Percentiles rank a stretch among this genome's conserved stretches.
These are phyloP conservation scores for Coccyzus lansbergi DNA, from an alignment of 2,797 vertebrate species.

Conservation along the genomic window DNA sequence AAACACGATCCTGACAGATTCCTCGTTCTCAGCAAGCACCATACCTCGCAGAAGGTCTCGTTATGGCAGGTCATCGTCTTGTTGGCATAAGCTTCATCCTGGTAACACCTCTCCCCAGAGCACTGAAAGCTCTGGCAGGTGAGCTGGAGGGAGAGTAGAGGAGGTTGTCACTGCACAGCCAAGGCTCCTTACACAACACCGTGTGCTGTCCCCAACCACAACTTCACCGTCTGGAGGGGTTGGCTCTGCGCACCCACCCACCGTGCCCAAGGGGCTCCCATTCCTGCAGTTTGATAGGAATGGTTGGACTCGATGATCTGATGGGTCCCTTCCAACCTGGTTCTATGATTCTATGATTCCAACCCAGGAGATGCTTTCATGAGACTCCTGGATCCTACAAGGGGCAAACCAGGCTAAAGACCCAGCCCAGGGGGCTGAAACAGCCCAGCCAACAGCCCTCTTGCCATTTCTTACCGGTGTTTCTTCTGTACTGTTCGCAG, in stretches of 20 bases:
- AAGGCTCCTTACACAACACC: fast-evolving
- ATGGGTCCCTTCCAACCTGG: too few species aligned
- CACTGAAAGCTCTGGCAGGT: constrained; percentile 54
- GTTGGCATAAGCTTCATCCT: not conserved
- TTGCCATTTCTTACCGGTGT: not conserved
- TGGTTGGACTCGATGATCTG: too few species aligned
- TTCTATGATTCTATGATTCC: too few species aligned
- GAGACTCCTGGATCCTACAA: not conserved
- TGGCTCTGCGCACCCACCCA: not conserved
- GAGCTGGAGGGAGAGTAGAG: not conserved
- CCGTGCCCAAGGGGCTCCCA: not conserved
- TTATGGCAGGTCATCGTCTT: not conserved
- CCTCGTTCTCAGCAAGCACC: not conserved
- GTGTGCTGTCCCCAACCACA: fast-evolving
- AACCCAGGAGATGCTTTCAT: not conserved
- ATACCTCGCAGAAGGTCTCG: not conserved
- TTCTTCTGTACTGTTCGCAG: not conserved
- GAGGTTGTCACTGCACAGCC: not conserved
- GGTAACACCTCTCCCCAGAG: constrained; percentile 12
- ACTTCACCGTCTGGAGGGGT: not conserved
- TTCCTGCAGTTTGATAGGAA: too few species aligned
- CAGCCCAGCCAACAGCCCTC: fast-evolving
- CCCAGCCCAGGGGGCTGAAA: fast-evolving
- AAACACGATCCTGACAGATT: not conserved
- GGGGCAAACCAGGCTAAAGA: fast-evolving